A percentile compares a stretch with the other conserved stretches of the same genome.
Conservation (phyloP, 2,888 invertebrate genomes). For the Athalia circularis region DNA sequence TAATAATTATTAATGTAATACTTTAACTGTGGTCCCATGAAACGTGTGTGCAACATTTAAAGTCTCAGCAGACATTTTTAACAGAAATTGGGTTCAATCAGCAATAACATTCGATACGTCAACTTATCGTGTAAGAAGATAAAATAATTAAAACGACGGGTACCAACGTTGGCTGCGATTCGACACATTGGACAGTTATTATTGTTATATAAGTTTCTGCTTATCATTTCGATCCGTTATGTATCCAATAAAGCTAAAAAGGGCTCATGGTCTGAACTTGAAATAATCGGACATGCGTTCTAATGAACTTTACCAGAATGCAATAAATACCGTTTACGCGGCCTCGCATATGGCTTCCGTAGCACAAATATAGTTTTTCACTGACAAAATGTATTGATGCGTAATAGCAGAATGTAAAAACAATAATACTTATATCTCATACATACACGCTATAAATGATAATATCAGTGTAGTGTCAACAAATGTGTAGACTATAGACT, state of each 20-base stretch:
- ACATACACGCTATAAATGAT: constrained; percentile 41
- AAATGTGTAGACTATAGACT: constrained; percentile 9
- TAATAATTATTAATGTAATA: constrained; percentile 8
- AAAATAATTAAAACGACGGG: no score
- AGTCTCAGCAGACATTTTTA: background rate
- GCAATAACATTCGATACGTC: no score
- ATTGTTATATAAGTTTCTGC: background rate
- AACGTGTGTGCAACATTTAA: background rate
- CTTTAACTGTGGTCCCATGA: background rate
- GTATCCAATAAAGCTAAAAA: background rate
- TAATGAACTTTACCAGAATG: background rate
- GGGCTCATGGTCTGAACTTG: constrained; percentile 12
- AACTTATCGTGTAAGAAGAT: no score
- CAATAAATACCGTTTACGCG: background rate
- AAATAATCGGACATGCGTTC: background rate
- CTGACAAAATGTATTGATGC: constrained; percentile 48
- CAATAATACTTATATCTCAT: constrained; percentile 46
- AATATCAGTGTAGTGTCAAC: constrained; percentile 3
- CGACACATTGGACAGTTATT: no score
- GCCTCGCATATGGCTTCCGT: constrained; percentile 63
- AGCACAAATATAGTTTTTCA: constrained; percentile 57
- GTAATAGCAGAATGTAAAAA: constrained; percentile 32
- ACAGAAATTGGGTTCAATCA: no score
- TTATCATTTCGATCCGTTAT: background rate
- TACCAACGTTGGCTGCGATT: no score